These are phyloP conservation scores for Tenebrosternarchus preto DNA, from an alignment of 2,113 vertebrate genomes.

Conservation along the genomic window DNA sequence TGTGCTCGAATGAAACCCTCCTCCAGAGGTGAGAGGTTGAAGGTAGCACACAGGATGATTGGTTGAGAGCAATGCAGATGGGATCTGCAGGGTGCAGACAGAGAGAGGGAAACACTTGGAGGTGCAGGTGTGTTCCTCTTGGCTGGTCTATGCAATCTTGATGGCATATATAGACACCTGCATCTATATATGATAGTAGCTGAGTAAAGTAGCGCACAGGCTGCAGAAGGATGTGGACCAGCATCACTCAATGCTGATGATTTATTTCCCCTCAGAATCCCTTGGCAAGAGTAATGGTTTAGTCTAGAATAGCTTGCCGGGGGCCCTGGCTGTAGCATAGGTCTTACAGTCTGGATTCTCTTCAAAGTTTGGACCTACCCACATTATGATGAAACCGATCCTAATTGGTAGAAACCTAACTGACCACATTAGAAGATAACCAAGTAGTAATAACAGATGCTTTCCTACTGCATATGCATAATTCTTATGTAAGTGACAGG, in stretches of 20 bases:
- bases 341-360: conserved; percentile 12
- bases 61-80: conserved; percentile 67
- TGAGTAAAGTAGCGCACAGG: conserved; percentile 42
- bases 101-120: conserved; percentile 70
- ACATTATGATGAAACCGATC: too few species aligned
- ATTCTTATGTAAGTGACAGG: not conserved
- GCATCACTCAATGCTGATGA: conserved; percentile 54
- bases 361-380: too few species aligned
- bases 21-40: conserved; percentile 69
- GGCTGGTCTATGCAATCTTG: conserved; percentile 64
- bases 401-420: too few species aligned
- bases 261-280: conserved; percentile 77
- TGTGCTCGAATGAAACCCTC: conserved; percentile 57
- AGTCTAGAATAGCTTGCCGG: not conserved
- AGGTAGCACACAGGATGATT: conserved; percentile 62
- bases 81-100: conserved; percentile 63
- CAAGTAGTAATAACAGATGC: too few species aligned
- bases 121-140: conserved; percentile 74
- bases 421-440: too few species aligned
- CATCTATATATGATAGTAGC: conserved; percentile 75
- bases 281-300: not conserved
- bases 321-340: conserved; percentile 34
- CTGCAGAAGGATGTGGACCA: conserved; percentile 53
- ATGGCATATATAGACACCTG: conserved; percentile 74
- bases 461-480: too few species aligned